Conservation (phyloP, 1,140 invertebrate species). For the Psilanteris sp. region DNA sequence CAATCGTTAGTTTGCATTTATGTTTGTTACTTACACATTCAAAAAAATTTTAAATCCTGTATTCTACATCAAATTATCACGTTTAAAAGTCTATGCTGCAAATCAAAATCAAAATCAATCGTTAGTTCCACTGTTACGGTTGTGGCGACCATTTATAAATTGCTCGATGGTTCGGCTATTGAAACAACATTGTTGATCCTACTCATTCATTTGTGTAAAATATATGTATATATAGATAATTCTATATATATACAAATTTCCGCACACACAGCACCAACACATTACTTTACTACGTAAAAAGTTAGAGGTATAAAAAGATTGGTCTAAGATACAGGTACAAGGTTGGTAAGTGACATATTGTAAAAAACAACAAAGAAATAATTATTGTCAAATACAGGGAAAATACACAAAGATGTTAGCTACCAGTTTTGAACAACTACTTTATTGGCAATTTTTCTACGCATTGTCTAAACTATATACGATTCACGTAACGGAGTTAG, state of each 20-base stretch:
- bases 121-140: constrained; percentile 15
- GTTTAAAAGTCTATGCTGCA: no score
- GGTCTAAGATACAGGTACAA: constrained; percentile 64
- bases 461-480: constrained; percentile 77
- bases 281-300: constrained; percentile 66
- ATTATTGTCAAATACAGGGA: constrained; percentile 70
- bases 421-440: constrained; percentile 79
- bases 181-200: constrained; percentile 34
- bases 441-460: constrained; percentile 80
- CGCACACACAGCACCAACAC: constrained; percentile 66
- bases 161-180: constrained; percentile 3
- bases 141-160: constrained; percentile 1
- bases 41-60: no score
- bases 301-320: constrained; percentile 65
- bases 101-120: no score
- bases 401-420: constrained; percentile 79
- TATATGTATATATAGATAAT: constrained; percentile 43
- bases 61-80: no score
- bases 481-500: constrained; percentile 68
- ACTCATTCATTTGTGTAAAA: constrained; percentile 42
- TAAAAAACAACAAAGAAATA: constrained; percentile 24
- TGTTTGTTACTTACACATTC: no score
- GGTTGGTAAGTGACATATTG: constrained; percentile 54
- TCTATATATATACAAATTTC: constrained; percentile 28
- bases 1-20: neutral